These are phyloP conservation scores for Romanogobio albipinnatus DNA, from an alignment of 2,113 vertebrate species.

Conservation along the genomic window DNA sequence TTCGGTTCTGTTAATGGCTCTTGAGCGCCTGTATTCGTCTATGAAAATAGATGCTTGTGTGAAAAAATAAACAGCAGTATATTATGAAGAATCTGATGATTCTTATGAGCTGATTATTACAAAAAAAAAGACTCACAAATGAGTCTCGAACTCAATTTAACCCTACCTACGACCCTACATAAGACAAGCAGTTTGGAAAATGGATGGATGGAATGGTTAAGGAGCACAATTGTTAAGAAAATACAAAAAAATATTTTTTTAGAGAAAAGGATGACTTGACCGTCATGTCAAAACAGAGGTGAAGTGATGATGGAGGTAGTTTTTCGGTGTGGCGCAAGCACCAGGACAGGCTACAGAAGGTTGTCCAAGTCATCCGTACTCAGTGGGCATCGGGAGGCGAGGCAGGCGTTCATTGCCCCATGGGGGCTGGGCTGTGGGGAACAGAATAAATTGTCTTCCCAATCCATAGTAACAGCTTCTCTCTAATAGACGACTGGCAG, in stretches of 20 bases:
- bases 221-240: not conserved
- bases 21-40: not conserved
- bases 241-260: too few relatives aligned
- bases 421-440: conserved; percentile 49
- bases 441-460: conserved; percentile 65
- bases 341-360: conserved; percentile 58
- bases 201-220: not conserved
- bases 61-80: not conserved
- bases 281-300: conserved; percentile 43
- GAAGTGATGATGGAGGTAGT: conserved; percentile 26
- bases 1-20: not conserved
- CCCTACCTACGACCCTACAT: not conserved
- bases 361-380: conserved; percentile 52
- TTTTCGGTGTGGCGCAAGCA: conserved; percentile 51
- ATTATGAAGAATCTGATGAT: not conserved
- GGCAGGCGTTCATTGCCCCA: conserved; percentile 48
- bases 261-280: conserved; percentile 11
- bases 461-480: conserved; percentile 67
- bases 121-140: not conserved
- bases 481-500: conserved; percentile 65
- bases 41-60: not conserved
- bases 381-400: conserved; percentile 42
- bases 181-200: not conserved
- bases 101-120: not conserved
- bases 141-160: not conserved